Base-by-base conservation (phyloP, 2,888 invertebrate species). In the Allacma fusca region DNA sequence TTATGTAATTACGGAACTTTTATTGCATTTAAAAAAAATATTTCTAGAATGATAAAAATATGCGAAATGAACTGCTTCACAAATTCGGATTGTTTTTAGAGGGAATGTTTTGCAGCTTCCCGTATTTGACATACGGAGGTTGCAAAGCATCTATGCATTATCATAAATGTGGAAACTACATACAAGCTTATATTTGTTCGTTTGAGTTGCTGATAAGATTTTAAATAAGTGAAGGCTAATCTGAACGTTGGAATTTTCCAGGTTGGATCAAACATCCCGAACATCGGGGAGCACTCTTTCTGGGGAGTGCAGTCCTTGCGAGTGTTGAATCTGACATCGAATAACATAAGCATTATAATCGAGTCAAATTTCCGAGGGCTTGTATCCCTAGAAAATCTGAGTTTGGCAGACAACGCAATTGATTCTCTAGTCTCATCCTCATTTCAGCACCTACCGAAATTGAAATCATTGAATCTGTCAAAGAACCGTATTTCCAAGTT, bases 331-430 rank as follows among this genome's bases (percentile, higher is more conserved):
- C 88, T 94, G 71, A 91, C 92, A 1, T 87, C 90, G 84, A 94
- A 94, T 86, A 93, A 92, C 85, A 90, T 94, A 40, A 91, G 91
- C 59, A 83, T 86, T 65, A 89, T 90, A 73, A 89, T 92, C 72
- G 91, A 91, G 80, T 91, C 91, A 81, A 93, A 93, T 87, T 94
- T 94, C 87, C 90, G 92, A 75, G 94, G 93, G 23, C 89, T 94
- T 84, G 90, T 91, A 83, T 91, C 92, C 86, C 88, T 94, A 75
- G 89, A 90, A 57, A 91, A 91, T 81, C 88, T 94, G 83, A 89
- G 91, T 86, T 89, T 94, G 81, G 91, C 92, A 84, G 89, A 92
- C 85, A 94, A 94, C 87, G 89, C 90, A 84, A 93, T 94, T 83
- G 90, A 91, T 84, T 89, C 91, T 83, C 91, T 93, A 89, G 91